Evolutionary conservation across 2,797 vertebrate genomes (phyloP).

Genomic region (Psittacula echo): DNA sequence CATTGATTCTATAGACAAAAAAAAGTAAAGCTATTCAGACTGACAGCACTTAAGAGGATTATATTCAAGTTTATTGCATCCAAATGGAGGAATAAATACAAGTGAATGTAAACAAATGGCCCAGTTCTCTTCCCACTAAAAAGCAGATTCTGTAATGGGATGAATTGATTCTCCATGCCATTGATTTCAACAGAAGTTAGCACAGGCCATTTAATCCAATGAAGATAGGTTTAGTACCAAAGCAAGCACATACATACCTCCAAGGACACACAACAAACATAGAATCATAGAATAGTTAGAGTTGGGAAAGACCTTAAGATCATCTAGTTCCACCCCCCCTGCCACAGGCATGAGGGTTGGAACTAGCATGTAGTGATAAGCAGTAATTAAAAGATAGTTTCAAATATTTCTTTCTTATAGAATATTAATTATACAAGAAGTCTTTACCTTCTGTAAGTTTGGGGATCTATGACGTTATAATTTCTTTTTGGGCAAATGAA

Average conservation of each 20-base stretch:
- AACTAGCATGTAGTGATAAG: too few species aligned
- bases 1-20: neutral
- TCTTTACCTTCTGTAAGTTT: neutral
- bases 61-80: neutral
- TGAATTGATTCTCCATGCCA: neutral
- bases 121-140: neutral
- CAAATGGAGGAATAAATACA: neutral
- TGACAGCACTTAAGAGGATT: fast-evolving
- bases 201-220: neutral
- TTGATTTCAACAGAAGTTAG: neutral
- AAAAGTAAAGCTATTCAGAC: neutral
- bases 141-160: neutral
- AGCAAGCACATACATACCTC: neutral
- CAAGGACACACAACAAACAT: neutral
- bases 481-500: neutral
- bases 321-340: too few species aligned
- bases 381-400: neutral
- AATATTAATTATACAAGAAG: neutral
- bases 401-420: neutral
- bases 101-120: neutral
- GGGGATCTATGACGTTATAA: neutral
- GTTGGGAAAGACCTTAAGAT: too few species aligned
- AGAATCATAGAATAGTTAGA: too few species aligned
- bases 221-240: neutral
- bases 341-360: too few species aligned